These are phyloP conservation scores for Microctenopoma lineatum DNA, from an alignment of 2,797 vertebrate genomes.

Conservation along the genomic window DNA sequence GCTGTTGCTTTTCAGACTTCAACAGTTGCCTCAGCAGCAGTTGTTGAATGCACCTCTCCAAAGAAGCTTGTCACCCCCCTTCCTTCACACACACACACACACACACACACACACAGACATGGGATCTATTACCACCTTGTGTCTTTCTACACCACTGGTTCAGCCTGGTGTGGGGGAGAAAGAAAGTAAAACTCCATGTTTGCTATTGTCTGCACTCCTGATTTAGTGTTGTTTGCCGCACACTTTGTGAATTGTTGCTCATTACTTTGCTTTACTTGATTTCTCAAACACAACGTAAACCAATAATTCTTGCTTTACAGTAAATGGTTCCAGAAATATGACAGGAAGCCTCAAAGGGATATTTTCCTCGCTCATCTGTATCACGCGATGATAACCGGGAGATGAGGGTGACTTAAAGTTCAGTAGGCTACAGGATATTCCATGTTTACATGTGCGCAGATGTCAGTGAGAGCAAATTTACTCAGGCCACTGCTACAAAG, in stretches of 20 bases:
- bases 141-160: constrained; percentile 53
- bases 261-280: not conserved
- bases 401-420: constrained; percentile 64
- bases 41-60: constrained; percentile 66
- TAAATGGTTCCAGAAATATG: constrained; percentile 41
- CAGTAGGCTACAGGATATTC: constrained; percentile 34
- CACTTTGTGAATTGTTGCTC: not conserved
- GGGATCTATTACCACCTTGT: constrained; percentile 64
- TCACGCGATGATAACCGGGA: constrained; percentile 48
- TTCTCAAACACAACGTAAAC: constrained; percentile 4
- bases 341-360: constrained; percentile 17
- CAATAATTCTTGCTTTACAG: constrained; percentile 7
- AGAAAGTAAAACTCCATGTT: constrained; percentile 40
- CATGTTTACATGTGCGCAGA: constrained; percentile 13
- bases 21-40: constrained; percentile 83
- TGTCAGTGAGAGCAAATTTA: constrained; percentile 28
- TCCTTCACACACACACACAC: not conserved
- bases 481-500: constrained; percentile 23
- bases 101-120: constrained; percentile 27
- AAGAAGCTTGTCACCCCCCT: constrained; percentile 22
- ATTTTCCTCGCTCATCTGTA: constrained; percentile 51
- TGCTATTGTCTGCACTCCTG: constrained; percentile 23
- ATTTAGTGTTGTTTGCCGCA: not conserved
- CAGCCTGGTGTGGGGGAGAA: constrained; percentile 24
- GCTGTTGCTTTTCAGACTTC: constrained; percentile 80